phyloP scores from a whole-genome alignment of 1,140 invertebrate species.

The Lutraria rhynchaena region DNA sequence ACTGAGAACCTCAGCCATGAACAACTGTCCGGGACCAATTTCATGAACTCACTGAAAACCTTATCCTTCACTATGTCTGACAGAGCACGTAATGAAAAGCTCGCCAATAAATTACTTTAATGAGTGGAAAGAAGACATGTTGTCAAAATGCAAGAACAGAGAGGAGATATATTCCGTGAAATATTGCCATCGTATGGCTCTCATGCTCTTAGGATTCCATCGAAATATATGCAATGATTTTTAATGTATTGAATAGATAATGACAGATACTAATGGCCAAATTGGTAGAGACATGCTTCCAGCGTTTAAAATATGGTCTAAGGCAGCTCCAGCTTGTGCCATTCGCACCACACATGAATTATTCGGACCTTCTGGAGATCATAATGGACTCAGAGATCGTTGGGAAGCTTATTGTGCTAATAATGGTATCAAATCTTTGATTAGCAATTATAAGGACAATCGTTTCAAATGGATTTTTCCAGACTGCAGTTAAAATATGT shows the following conservation, averaged over 20 bases:
- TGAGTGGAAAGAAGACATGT: background rate
- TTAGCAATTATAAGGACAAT: slow-evolving; percentile 24
- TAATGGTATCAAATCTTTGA: background rate
- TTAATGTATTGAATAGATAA: background rate
- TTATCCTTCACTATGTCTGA: slow-evolving; percentile 22
- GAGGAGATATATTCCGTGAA: too few relatives aligned
- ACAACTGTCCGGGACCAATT: background rate
- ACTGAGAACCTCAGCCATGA: background rate
- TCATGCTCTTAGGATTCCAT: slow-evolving; percentile 41
- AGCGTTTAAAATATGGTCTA: background rate
- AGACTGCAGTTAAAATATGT: slow-evolving; percentile 23
- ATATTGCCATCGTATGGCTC: slow-evolving; percentile 40
- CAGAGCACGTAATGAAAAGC: slow-evolving; percentile 21
- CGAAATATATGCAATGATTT: slow-evolving; percentile 8
- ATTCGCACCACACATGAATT: background rate
- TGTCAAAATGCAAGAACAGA: too few relatives aligned
- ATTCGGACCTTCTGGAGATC: slow-evolving; percentile 24
- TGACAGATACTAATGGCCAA: background rate
- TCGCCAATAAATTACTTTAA: slow-evolving; percentile 1
- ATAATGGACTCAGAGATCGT: slow-evolving; percentile 10
- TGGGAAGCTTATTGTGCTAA: slow-evolving; percentile 41
- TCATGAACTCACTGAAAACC: background rate
- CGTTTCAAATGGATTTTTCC: slow-evolving; percentile 15
- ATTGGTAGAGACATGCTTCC: slow-evolving; percentile 3
- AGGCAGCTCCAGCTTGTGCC: background rate